phyloP scores from a whole-genome alignment of 2,888 invertebrate species.

The Trichogramma dendrolimi region DNA sequence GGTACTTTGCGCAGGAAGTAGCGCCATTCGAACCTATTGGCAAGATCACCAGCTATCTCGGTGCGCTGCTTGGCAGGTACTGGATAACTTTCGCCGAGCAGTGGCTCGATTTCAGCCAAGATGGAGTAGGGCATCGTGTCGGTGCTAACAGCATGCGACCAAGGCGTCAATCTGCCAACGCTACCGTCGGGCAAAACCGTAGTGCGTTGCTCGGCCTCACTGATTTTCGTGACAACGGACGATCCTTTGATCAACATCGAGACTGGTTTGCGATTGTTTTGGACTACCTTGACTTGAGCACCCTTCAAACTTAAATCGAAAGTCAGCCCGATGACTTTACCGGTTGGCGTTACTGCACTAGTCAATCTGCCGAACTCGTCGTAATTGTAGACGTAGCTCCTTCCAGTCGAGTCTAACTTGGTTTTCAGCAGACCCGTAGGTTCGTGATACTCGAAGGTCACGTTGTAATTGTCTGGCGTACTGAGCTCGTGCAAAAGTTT shows the following conservation, averaged over 20 bases:
- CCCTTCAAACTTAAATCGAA: conserved; percentile 90
- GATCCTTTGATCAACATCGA: conserved; percentile 85
- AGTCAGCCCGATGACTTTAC: conserved; percentile 80
- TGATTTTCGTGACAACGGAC: conserved; percentile 75
- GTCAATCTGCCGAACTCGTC: conserved; percentile 91
- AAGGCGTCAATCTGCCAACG: conserved; percentile 74
- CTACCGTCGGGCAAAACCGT: conserved; percentile 78
- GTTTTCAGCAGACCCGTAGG: conserved; percentile 84
- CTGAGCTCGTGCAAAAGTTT: conserved; percentile 85
- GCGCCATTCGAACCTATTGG: conserved; percentile 93
- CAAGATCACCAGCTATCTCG: conserved; percentile 84
- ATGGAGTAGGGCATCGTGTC: conserved; percentile 89
- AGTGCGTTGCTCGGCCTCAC: conserved; percentile 78
- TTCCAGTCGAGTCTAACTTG: conserved; percentile 82
- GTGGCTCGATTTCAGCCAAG: conserved; percentile 80
- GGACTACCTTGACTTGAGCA: conserved; percentile 78
- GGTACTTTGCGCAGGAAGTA: conserved; percentile 80
- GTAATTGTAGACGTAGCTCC: conserved; percentile 90
- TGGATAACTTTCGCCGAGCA: conserved; percentile 86
- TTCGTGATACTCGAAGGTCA: conserved; percentile 89
- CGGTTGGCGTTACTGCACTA: conserved; percentile 91
- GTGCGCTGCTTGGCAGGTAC: conserved; percentile 87
- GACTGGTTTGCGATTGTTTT: conserved; percentile 77
- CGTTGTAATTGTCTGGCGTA: conserved; percentile 89
- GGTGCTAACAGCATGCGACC: conserved; percentile 83